phyloP scores from a whole-genome alignment of 2,797 vertebrate genomes.

The Rhinogobio ventralis region DNA sequence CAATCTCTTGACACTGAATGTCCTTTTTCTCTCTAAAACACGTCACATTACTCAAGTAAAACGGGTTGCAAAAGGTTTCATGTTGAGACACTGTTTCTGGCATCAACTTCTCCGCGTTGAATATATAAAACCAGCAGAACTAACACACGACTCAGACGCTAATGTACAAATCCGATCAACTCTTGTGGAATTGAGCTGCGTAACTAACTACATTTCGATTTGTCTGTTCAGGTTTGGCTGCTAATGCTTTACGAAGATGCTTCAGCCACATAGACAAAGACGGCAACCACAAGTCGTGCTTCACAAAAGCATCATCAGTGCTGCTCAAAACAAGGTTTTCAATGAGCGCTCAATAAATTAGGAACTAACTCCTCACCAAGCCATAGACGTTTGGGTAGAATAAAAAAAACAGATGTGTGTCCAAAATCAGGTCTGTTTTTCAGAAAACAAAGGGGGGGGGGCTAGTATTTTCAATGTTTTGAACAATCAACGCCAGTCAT shows the following conservation, averaged over 20 bases:
- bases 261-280: constrained; percentile 18
- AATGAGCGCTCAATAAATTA: neutral
- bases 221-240: neutral
- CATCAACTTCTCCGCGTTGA: neutral
- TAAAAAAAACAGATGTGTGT: neutral
- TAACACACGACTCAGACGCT: neutral
- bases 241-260: neutral
- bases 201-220: neutral
- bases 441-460: neutral
- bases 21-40: neutral
- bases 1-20: neutral
- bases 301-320: constrained; percentile 21
- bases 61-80: neutral
- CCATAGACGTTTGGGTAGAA: neutral
- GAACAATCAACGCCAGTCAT: neutral
- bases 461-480: neutral
- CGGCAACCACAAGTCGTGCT: neutral
- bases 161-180: neutral
- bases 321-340: neutral
- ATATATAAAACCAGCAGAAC: neutral
- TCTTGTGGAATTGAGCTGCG: neutral
- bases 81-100: neutral
- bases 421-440: neutral
- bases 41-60: neutral
- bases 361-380: neutral